Base-by-base conservation (phyloP, 2,797 vertebrate genomes). In the Crenuchus spilurus region DNA sequence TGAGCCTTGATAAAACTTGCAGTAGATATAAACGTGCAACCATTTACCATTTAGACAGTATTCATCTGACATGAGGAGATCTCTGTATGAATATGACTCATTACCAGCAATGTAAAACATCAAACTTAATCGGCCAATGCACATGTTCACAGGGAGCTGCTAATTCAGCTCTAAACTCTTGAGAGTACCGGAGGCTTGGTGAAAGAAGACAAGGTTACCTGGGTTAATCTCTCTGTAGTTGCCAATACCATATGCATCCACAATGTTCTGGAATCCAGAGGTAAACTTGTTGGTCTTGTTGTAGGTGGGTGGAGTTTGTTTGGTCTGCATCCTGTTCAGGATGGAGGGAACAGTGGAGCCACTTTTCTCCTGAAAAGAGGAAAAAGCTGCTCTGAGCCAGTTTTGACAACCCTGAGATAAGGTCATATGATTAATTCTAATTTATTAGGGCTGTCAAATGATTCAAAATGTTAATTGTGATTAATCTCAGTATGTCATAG, bases 231-330 rank as follows among this genome's bases (percentile, higher is more conserved):
- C 98, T 8, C 97, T 92, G 37, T 99, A 99, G 33, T 84, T 99
- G 79, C 98, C 94, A 22, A 99, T 98, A 48, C 98, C 98, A 0
- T 99, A 99, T 48, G 98, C 97, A 58, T 99, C 97, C 42, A 99
- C 97, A 0, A 99, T 96, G 89, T 94, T 99, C 85, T 99, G 98
- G 84, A 99, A 99, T 69, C 97, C 98, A 0, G 87, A 93, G 10
- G 97, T 99, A 87, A 99, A 98, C 88, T 98, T 99, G 88, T 97
- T 99, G 8, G 97, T 99, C 91, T 98, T 98, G 90, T 99, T 99
- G 72, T 92, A 99, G 0, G 98, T 99, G 63, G 98, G 98, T 0
- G 97, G 96, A 0, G 95, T 99, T 88, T 99, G 97, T 76, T 94
- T 98, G 72, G 94, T 95, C 86, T 99, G 98, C 98, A 99, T 99